Evolutionary conservation across 2,113 vertebrate genomes (phyloP).

Genomic region (Garra rufa): DNA sequence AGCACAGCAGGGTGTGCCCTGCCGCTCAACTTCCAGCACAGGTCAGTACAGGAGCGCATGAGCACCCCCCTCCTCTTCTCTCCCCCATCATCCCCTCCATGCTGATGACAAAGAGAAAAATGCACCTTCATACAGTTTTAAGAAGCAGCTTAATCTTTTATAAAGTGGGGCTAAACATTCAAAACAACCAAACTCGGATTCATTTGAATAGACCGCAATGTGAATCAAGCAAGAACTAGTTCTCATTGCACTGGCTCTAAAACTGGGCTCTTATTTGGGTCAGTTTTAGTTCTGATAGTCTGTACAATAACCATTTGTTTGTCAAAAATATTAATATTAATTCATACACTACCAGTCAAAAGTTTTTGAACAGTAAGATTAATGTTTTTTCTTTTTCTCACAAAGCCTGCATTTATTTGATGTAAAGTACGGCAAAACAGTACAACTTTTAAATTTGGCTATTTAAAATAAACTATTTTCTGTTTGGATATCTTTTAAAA

Average conservation of each 20-base stretch:
- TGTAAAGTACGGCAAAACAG: too few species aligned
- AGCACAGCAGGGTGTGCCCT: constrained; percentile 81
- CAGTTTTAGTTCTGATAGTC: neutral
- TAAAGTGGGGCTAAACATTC: neutral
- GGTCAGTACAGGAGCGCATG: constrained; percentile 80
- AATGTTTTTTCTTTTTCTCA: too few species aligned
- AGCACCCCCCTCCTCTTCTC: constrained; percentile 65
- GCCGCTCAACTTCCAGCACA: constrained; percentile 84
- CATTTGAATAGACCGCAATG: neutral
- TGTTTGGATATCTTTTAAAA: too few species aligned
- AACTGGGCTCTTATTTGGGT: neutral
- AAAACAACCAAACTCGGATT: constrained; percentile 4
- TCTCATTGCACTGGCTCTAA: neutral
- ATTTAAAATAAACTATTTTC: too few species aligned
- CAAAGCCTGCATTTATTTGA: too few species aligned
- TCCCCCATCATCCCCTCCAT: constrained; percentile 71
- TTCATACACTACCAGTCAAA: neutral
- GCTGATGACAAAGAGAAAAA: constrained; percentile 33
- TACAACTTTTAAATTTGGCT: too few species aligned
- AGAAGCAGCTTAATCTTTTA: neutral
- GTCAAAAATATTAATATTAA: neutral
- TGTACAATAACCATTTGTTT: neutral
- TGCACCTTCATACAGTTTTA: constrained; percentile 4
- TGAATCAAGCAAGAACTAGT: neutral
- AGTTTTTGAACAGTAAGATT: too few species aligned